phyloP scores from a whole-genome alignment of 2,113 vertebrate species.

The Oxyura jamaicensis region DNA sequence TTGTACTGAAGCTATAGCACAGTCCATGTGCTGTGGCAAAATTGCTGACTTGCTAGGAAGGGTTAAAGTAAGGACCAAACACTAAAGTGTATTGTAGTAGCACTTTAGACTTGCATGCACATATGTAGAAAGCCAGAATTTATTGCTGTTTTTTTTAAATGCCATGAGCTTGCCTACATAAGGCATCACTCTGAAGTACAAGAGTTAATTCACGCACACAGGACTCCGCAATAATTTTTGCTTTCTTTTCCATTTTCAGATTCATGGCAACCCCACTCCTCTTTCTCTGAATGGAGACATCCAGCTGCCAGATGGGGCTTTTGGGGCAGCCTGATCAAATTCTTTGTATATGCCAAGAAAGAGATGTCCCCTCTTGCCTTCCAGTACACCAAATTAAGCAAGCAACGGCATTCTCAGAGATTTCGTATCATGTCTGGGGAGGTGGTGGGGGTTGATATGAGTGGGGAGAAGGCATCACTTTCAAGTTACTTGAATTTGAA shows the following conservation, averaged over 20 bases:
- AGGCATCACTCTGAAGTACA: not conserved
- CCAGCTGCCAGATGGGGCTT: not conserved
- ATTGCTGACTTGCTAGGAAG: constrained; percentile 55
- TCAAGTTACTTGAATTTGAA: not conserved
- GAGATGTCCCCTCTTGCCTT: not conserved
- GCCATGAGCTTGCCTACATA: not conserved
- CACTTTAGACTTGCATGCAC: not conserved
- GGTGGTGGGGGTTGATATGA: not conserved
- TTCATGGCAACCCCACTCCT: not conserved
- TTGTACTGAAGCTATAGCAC: constrained; percentile 21
- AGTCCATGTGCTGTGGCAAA: not conserved
- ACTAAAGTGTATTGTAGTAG: not conserved
- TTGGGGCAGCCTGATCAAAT: not conserved
- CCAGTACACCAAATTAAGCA: not conserved
- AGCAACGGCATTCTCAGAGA: not conserved
- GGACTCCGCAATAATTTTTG: not conserved
- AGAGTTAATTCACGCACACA: not conserved
- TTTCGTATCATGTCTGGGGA: not conserved
- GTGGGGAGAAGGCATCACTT: not conserved
- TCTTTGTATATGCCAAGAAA: not conserved
- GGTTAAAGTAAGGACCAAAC: constrained; percentile 15
- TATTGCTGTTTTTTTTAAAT: rapidly evolving
- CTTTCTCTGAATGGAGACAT: not conserved
- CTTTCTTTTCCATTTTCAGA: not conserved
- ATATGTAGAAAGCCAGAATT: not conserved